Conservation (phyloP, 2,888 invertebrate species). For the Brachypalpus laphriformis region DNA sequence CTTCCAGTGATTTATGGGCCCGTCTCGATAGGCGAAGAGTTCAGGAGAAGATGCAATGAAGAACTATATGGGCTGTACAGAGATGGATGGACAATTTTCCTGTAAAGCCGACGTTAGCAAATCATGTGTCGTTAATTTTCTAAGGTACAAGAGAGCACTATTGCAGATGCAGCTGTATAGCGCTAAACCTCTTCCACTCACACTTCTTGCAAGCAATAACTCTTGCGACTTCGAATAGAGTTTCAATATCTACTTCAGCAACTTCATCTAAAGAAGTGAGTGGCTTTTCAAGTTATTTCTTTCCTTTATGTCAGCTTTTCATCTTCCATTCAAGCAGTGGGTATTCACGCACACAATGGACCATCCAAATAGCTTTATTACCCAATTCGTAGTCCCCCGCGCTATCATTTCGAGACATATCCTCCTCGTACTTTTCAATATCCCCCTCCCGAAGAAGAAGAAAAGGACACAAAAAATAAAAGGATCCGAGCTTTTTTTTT, state of each 20-base stretch:
- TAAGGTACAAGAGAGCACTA: too few relatives aligned
- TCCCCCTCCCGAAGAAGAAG: conserved; percentile 6
- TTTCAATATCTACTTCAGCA: neutral
- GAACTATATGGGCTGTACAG: too few relatives aligned
- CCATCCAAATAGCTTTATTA: conserved; percentile 47
- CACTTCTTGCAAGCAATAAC: too few relatives aligned
- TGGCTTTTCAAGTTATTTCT: neutral
- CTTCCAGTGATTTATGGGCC: too few relatives aligned
- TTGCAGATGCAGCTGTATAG: too few relatives aligned
- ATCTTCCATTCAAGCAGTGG: conserved; percentile 25
- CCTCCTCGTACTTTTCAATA: conserved; percentile 6
- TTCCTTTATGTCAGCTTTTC: neutral
- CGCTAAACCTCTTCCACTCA: too few relatives aligned
- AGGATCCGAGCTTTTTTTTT: conserved; percentile 54
- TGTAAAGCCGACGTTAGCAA: too few relatives aligned
- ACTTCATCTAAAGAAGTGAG: too few relatives aligned
- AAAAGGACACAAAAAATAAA: conserved; percentile 18
- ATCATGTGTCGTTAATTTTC: too few relatives aligned
- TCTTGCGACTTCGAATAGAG: neutral
- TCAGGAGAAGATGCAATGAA: too few relatives aligned
- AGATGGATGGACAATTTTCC: too few relatives aligned
- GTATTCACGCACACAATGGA: conserved; percentile 25
- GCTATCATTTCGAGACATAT: neutral
- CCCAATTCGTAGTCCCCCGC: conserved; percentile 22
- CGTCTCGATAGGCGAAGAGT: too few relatives aligned